Conservation (phyloP, 2,113 vertebrate genomes). For the Struthidea cinerea region DNA sequence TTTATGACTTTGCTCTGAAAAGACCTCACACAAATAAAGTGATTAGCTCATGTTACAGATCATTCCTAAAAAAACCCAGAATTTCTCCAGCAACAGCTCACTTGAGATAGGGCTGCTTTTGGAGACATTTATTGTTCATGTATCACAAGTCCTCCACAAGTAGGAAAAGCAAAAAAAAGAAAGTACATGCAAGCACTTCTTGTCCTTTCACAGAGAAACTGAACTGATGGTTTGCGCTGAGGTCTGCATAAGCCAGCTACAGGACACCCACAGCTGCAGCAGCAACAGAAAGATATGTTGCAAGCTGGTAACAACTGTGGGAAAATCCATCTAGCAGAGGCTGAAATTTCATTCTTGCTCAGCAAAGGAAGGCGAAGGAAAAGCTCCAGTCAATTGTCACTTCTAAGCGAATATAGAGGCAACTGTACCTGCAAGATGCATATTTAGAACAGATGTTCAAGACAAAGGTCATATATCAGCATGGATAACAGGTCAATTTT, state of each 20-base stretch:
- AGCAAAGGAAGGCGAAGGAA: neutral
- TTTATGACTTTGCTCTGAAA: neutral
- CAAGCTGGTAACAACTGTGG: neutral
- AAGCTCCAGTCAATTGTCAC: neutral
- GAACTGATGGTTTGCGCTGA: neutral
- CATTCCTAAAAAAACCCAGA: neutral
- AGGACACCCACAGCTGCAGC: constrained; percentile 5
- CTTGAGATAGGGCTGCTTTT: neutral
- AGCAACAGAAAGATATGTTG: neutral
- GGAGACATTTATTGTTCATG: neutral
- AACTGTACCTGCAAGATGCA: neutral
- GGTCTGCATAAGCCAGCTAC: neutral
- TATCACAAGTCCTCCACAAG: neutral
- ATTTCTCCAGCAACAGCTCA: neutral
- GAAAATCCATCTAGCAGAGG: neutral
- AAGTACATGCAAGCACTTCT: neutral
- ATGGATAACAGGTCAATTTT: neutral
- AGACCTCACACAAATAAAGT: constrained; percentile 3
- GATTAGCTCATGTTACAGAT: neutral
- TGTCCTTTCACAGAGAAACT: neutral
- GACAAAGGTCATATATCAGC: neutral
- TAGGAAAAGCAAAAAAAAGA: neutral
- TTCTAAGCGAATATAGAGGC: neutral
- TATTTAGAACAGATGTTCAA: neutral
- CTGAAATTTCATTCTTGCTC: neutral